A percentile compares a stretch with the other conserved stretches of the same genome.
Evolutionary conservation across 2,113 vertebrate species (phyloP).

Genomic region (Ranitomeya imitator): DNA sequence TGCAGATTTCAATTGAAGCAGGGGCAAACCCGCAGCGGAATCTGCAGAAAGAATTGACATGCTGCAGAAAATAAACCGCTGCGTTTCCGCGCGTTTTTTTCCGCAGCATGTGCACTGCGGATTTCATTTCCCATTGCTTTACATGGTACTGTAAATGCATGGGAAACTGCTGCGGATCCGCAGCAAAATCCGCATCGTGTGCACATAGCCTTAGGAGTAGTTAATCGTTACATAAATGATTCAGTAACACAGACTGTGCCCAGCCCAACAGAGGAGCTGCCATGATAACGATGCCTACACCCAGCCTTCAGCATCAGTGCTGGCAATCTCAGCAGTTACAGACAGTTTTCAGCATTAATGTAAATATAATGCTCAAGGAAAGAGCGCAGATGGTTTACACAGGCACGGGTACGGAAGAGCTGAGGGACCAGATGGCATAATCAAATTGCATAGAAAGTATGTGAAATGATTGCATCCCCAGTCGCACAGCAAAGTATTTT

Average conservation of each 20-base stretch:
- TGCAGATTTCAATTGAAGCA: no score
- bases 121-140: no score
- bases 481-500: constrained; percentile 63
- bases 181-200: no score
- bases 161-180: no score
- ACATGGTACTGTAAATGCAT: no score
- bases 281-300: neutral
- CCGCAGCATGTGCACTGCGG: no score
- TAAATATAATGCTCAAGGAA: constrained; percentile 64
- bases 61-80: no score
- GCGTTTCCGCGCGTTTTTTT: no score
- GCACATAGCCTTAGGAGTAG: no score
- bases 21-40: no score
- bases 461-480: constrained; percentile 67
- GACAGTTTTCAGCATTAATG: constrained; percentile 61
- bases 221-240: no score
- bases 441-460: constrained; percentile 66
- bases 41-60: no score
- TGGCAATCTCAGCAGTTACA: constrained; percentile 11
- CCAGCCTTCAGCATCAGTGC: neutral
- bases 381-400: constrained; percentile 71
- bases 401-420: constrained; percentile 70
- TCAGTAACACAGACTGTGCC: neutral
- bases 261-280: neutral
- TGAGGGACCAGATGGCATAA: constrained; percentile 73